Conservation (phyloP, 2,888 invertebrate species). For the Cryptus armator region DNA sequence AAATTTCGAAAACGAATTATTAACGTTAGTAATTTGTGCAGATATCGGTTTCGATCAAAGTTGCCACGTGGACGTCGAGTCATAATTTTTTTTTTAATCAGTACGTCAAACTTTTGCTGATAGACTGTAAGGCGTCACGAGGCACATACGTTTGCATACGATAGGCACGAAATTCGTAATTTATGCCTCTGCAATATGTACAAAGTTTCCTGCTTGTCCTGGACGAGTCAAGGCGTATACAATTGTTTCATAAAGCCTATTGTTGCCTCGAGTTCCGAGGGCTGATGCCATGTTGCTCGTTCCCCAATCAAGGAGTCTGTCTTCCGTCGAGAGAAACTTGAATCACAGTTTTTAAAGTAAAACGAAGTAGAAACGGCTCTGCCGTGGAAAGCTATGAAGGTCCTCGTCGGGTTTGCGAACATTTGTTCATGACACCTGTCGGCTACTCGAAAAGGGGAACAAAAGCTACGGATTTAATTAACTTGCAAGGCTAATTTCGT, state of each 20-base stretch:
- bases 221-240: neutral
- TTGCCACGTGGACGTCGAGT: neutral
- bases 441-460: constrained; percentile 1
- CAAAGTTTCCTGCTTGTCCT: neutral
- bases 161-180: neutral
- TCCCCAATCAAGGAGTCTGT: constrained; percentile 2
- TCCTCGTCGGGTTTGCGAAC: constrained; percentile 2
- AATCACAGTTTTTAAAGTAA: constrained; percentile 13
- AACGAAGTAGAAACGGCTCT: neutral
- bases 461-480: constrained; percentile 19
- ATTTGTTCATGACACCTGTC: constrained; percentile 30
- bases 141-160: neutral
- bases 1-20: neutral
- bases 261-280: constrained; percentile 16
- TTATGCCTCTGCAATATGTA: neutral
- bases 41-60: neutral
- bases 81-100: neutral
- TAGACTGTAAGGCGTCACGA: neutral
- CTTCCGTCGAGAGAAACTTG: constrained; percentile 5
- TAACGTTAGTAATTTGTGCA: neutral
- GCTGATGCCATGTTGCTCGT: neutral
- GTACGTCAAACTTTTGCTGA: neutral
- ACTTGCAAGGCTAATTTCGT: constrained; percentile 4
- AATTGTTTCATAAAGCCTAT: constrained; percentile 2
- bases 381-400: neutral